Conservation (phyloP, 1,140 invertebrate genomes). For the Drosophila albomicans region DNA sequence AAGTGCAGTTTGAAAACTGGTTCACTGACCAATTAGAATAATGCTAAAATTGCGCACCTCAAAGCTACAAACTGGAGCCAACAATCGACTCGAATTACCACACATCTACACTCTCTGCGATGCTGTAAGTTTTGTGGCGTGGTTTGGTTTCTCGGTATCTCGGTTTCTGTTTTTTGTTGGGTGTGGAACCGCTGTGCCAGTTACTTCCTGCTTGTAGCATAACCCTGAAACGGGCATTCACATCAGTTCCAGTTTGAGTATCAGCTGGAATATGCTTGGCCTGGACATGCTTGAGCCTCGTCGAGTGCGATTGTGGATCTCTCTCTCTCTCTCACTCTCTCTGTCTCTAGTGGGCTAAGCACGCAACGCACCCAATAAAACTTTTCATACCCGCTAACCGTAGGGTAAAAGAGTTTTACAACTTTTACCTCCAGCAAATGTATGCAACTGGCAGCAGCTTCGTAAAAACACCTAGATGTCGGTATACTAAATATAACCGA, state of each 20-base stretch:
- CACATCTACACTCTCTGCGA: neutral
- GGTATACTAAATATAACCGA: too few relatives aligned
- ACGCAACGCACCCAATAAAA: slow-evolving; percentile 48
- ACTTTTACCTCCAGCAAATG: too few relatives aligned
- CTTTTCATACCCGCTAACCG: too few relatives aligned
- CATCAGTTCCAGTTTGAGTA: slow-evolving; percentile 21
- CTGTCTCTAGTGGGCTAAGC: slow-evolving; percentile 13
- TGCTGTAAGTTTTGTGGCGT: slow-evolving; percentile 40
- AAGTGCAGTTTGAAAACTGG: slow-evolving; percentile 61
- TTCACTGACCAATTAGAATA: slow-evolving; percentile 78
- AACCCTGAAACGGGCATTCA: slow-evolving; percentile 72
- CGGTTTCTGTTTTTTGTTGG: neutral
- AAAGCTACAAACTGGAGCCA: slow-evolving; percentile 29
- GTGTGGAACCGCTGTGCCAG: slow-evolving; percentile 37
- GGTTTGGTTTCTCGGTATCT: slow-evolving; percentile 1
- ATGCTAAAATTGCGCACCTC: slow-evolving; percentile 54
- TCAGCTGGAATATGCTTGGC: slow-evolving; percentile 10
- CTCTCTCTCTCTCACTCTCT: too few relatives aligned
- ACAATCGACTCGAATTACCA: slow-evolving; percentile 50
- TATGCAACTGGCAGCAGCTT: too few relatives aligned
- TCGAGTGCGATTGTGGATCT: neutral
- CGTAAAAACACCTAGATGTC: too few relatives aligned
- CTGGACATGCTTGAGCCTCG: neutral
- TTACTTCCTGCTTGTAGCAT: slow-evolving; percentile 73
- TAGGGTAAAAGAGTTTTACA: too few relatives aligned